Evolutionary conservation across 2,113 vertebrate species (phyloP).

Genomic region (Ifrita kowaldi): DNA sequence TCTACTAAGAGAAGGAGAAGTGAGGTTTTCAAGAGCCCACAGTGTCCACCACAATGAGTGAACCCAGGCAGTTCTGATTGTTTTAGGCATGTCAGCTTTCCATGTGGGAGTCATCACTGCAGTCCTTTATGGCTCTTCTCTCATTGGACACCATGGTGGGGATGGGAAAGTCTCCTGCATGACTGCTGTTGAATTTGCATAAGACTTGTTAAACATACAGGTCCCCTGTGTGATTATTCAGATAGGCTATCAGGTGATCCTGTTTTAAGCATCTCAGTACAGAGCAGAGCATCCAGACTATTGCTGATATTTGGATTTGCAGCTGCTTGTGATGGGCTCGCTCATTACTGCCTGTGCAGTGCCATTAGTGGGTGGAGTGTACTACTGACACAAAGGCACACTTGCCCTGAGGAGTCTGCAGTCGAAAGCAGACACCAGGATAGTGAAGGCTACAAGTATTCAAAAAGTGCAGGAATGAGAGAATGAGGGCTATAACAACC

Average conservation of each 20-base stretch:
- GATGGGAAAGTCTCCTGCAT: neutral
- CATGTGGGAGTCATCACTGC: neutral
- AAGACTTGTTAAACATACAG: neutral
- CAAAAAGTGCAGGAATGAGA: neutral
- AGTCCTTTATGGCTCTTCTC: neutral
- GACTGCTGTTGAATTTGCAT: neutral
- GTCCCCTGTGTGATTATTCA: neutral
- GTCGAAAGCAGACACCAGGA: neutral
- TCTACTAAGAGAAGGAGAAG: neutral
- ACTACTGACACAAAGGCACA: neutral
- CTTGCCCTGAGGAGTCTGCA: conserved; percentile 13
- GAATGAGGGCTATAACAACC: neutral
- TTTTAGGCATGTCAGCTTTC: neutral
- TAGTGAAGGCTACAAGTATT: conserved; percentile 5
- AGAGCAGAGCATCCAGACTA: neutral
- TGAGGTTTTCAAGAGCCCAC: neutral
- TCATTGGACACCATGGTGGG: neutral
- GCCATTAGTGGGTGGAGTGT: neutral
- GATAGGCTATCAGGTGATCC: neutral
- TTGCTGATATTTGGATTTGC: neutral
- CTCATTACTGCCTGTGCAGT: neutral
- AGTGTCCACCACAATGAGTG: neutral
- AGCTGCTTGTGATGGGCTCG: neutral
- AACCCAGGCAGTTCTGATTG: neutral
- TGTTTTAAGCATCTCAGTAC: neutral